Conservation (phyloP, 1,140 invertebrate genomes). For the Trichonephila inaurata region DNA sequence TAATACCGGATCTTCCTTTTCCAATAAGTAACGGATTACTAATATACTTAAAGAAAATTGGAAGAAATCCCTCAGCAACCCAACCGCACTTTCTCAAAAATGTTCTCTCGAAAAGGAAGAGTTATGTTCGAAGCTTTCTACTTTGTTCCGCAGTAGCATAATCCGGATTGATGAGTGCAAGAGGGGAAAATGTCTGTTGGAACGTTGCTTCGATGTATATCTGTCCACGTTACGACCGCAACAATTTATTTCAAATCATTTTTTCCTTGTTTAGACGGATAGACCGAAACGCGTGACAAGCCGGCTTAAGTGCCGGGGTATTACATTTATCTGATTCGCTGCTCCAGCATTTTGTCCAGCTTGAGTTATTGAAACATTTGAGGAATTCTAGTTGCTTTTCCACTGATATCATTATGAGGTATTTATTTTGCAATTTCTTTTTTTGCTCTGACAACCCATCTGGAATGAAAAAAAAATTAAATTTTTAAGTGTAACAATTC, state of each 20-base stretch:
- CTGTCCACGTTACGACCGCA: slow-evolving; percentile 43
- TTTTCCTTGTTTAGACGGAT: slow-evolving; percentile 39
- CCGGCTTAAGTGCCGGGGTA: background rate
- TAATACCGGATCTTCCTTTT: too few species aligned
- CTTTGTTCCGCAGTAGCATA: slow-evolving; percentile 45
- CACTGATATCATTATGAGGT: background rate
- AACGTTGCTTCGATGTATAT: slow-evolving; percentile 60
- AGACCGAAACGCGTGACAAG: background rate
- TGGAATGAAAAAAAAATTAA: too few species aligned
- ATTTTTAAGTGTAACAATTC: too few species aligned
- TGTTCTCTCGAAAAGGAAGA: background rate
- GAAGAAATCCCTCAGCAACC: background rate
- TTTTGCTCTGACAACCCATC: too few species aligned
- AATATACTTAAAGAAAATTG: too few species aligned
- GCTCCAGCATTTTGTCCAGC: slow-evolving; percentile 28
- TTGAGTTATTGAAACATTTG: slow-evolving; percentile 57
- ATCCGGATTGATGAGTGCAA: slow-evolving; percentile 65
- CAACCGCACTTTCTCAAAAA: background rate
- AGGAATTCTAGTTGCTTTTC: background rate
- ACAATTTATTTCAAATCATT: slow-evolving; percentile 58
- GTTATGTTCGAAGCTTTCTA: background rate
- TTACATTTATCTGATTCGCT: slow-evolving; percentile 41
- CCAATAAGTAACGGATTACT: too few species aligned
- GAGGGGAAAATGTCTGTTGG: slow-evolving; percentile 49
- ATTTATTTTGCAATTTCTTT: background rate